phyloP scores from a whole-genome alignment of 2,888 invertebrate species.

The Chrysolina haemoptera region DNA sequence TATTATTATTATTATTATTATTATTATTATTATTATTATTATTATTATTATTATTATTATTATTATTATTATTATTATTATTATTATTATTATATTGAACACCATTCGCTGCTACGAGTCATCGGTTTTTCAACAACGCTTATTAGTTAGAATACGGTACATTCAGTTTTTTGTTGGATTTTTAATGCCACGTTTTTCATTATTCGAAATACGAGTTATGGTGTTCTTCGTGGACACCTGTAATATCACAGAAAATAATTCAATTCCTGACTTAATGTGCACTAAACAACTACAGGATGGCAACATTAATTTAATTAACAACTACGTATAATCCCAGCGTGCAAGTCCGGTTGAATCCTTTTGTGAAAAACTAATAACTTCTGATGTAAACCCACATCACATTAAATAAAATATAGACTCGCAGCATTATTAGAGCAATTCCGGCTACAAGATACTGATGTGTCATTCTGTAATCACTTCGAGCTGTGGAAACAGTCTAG shows the following conservation, averaged over 20 bases:
- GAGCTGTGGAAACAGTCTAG: background rate
- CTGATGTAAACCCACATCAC: background rate
- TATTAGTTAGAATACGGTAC: too few relatives aligned
- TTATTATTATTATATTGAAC: too few relatives aligned
- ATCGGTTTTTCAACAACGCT: too few relatives aligned
- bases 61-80: too few relatives aligned
- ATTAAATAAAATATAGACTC: constrained; percentile 1
- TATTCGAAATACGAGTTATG: too few relatives aligned
- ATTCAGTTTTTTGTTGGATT: too few relatives aligned
- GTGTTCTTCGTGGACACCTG: background rate
- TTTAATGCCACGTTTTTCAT: too few relatives aligned
- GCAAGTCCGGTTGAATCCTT: background rate
- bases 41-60: too few relatives aligned
- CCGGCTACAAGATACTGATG: background rate
- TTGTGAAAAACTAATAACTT: background rate
- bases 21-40: too few relatives aligned
- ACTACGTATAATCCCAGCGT: background rate
- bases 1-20: too few relatives aligned
- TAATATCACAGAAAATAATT: background rate
- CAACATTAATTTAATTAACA: background rate
- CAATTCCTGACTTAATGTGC: background rate
- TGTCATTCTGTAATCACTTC: constrained; percentile 14
- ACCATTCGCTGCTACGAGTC: too few relatives aligned
- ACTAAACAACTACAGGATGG: background rate
- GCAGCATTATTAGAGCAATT: background rate